Evolutionary conservation across 2,113 vertebrate species (phyloP), one percentile per base, ranked within the genome.

Genomic region (Vidua macroura): DNA sequence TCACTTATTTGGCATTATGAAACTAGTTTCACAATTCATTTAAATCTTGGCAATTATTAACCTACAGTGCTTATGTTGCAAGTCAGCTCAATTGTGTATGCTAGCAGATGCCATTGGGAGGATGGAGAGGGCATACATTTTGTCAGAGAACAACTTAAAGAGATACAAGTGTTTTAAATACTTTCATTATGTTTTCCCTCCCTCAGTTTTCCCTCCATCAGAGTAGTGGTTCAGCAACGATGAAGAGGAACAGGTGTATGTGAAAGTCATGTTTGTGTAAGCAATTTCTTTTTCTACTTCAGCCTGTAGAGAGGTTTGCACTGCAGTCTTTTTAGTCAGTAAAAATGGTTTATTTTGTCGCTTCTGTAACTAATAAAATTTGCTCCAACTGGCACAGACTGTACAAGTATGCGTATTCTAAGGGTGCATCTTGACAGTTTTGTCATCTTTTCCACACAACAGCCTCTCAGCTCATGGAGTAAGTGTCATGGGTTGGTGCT

Each of bases 21-120:
- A 94, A 77, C 37, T 66, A 35, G 43, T 85, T 92, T 95, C 69
- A 81, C 55, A 86, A 81, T 63, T 81, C 14, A 48, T 64, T 80
- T 75, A 60, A 89, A 70, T 76, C 28, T 27, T 58, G 64, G 37
- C 64, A 91, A 82, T 84, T 41, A 93, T 91, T 94, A 93, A 95
- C 69, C 27, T 69, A 19, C 37, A 56, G 3, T 24, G 46, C 28
- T 74, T 56, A 60, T 41, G 63, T 56, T 92, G 81, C 55, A 68
- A 81, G 64, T 70, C 55, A n/a, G 28, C 48, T 86, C 46, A 69
- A 17, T 70, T 24, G 28, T 28, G n/a, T 49, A 73, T 68, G 44
- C 64, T 52, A 33, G n/a, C 51, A 89, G 53, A 69, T 77, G 41
- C 30, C 37, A 41, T 8, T 35, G 72, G 8, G 27, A 64, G 44